Evolutionary conservation across 2,888 invertebrate species (phyloP), one percentile per base, ranked within the genome.

Genomic region (Chloromyia formosa): DNA sequence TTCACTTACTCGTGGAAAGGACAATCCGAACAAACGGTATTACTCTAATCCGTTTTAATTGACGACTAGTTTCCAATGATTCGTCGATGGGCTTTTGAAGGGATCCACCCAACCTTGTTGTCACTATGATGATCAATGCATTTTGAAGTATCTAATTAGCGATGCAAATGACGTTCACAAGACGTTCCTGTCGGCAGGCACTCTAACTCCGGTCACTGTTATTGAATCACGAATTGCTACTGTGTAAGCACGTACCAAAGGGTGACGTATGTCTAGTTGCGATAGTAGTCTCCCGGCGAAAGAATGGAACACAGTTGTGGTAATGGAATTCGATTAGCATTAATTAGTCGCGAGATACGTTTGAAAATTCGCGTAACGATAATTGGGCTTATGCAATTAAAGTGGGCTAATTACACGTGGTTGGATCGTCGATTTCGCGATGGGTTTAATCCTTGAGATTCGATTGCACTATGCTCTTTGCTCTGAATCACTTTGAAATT

Each of bases 91-190:
- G 20, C 18, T 16, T 16, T 56, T n/a, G 16, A 56, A 16, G 56
- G 16, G 56, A 9, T n/a, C 16, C 16, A 16, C 10, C 45, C 45
- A 56, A 18, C 27, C 27, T 35, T 7, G 27, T 35, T 35, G 2
- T 35, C 27, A 35, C 27, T 7, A 2, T 35, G 27, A 35, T 7
- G 27, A 35, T 35, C 27, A 35, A 35, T 35, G 27, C 27, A 35
- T 35, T 35, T 7, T 35, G 7, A 7, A 35, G 27, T 4, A 35
- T 35, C 56, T 56, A n/a, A 56, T 56, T 20, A 56, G 22, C 56
- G 18, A 56, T 20, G 22, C 56, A 56, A 56, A 56, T 56, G 4
- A n/a, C 10, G 56, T 56, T 56, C 56, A 56, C 56, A 18, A 20
- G 18, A 20, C 56, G 22, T 56, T 18, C 56, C 16, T 20, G 27